These are phyloP conservation scores for Cremastinae sp. DNA, from an alignment of 2,888 invertebrate species.

Conservation along the genomic window DNA sequence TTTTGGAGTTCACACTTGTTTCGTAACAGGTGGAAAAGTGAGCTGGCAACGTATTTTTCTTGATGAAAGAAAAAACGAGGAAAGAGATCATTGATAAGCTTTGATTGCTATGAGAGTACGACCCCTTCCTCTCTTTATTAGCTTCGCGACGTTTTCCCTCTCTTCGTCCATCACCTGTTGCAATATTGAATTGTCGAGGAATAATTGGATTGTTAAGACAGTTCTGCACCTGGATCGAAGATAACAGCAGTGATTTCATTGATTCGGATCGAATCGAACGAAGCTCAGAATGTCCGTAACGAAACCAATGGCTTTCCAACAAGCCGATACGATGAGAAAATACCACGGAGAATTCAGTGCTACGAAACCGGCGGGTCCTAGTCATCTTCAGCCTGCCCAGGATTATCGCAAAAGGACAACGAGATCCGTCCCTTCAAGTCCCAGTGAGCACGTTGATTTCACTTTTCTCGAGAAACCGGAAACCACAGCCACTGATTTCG, in stretches of 20 bases:
- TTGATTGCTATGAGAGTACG: background rate
- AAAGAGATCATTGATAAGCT: slow-evolving; percentile 12
- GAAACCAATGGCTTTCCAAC: slow-evolving; percentile 28
- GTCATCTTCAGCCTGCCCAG: too few relatives aligned
- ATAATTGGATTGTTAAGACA: slow-evolving; percentile 3
- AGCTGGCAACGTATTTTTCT: too few relatives aligned
- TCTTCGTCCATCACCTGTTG: background rate
- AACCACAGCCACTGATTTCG: slow-evolving; percentile 24
- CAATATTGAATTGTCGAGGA: slow-evolving; percentile 14
- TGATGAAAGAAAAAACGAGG: background rate
- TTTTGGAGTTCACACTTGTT: background rate
- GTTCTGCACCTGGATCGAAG: background rate
- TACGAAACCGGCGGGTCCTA: slow-evolving; percentile 11
- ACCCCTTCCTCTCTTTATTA: too few relatives aligned
- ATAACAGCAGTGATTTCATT: background rate
- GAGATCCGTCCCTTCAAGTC: background rate
- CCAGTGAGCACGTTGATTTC: slow-evolving; percentile 13
- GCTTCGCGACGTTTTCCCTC: too few relatives aligned
- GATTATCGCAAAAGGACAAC: too few relatives aligned
- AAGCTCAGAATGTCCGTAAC: slow-evolving; percentile 17
- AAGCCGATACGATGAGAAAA: background rate
- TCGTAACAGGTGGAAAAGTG: slow-evolving; percentile 1
- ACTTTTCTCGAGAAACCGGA: slow-evolving; percentile 11
- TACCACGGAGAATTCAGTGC: slow-evolving; percentile 18
- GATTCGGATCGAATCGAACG: background rate